Base-by-base conservation (phyloP, 1,140 invertebrate species). In the Tyrophagus putrescentiae region DNA sequence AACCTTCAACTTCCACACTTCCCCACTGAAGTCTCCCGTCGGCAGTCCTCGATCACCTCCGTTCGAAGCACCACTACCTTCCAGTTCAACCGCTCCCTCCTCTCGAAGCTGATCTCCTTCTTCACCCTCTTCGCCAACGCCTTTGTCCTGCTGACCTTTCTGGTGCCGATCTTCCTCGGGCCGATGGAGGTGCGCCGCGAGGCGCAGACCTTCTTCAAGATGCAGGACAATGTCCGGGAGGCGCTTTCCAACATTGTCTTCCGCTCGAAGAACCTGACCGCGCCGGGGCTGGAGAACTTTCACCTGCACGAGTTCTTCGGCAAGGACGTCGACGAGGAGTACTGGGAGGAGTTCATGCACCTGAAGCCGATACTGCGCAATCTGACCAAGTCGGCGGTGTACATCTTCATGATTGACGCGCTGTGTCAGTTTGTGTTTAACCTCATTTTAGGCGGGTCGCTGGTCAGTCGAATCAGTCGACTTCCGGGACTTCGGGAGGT, bases 311-410 rank as follows among this genome's bases (percentile, higher is more conserved):
- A 48, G 31, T 7, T 48, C 7, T 48, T 48, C 7, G 18, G 45
- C 31, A n/a, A n/a, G n/a, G n/a, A n/a, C n/a, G n/a, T n/a, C n/a
- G 45, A 7, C 21, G 21, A 48, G 18, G 7, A 48, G 7, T 48
- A 48, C 31, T 21, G 7, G 13, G 6, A 21, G 31, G 45, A 48
- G 7, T 48, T 48, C 31, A 6, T 21, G 7, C 45, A 7, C 9
- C 21, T 48, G 7, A 48, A 48, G 45, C 45, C 45, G 21, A 48
- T 48, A 13, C 18, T 48, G 9, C 45, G 45, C 13, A 48, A 48
- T 18, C 7, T 48, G 7, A 48, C 45, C 31, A 21, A 9, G 13
- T 48, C 45, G 18, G 18, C 31, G 7, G 31, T 21, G 7, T 18
- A 7, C 21, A 21, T 48, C 45, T 48, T 48, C 45, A 7, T 48